phyloP scores from a whole-genome alignment of 2,888 invertebrate species.

The Phaedon cochleariae region DNA sequence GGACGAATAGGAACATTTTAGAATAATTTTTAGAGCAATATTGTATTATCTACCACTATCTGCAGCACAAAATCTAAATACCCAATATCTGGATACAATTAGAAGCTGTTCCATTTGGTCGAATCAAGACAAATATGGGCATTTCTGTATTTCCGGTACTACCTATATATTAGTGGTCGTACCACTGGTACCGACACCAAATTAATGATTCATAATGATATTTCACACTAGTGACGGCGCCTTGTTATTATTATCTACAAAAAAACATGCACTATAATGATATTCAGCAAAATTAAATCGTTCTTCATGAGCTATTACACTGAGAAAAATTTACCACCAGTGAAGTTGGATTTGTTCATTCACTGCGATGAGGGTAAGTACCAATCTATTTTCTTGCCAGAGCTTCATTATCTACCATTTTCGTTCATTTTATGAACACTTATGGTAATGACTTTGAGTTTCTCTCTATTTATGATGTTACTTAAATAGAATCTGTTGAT shows the following conservation, averaged over 20 bases:
- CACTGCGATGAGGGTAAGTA: too few relatives aligned
- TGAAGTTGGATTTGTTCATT: not conserved
- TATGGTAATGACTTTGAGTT: too few relatives aligned
- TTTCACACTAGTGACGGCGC: not conserved
- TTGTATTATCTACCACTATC: too few relatives aligned
- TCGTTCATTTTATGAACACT: too few relatives aligned
- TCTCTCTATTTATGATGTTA: too few relatives aligned
- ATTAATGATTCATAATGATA: not conserved
- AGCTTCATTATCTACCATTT: too few relatives aligned
- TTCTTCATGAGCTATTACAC: not conserved
- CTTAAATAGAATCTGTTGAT: too few relatives aligned
- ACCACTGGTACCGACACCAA: too few relatives aligned
- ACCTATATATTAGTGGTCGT: not conserved
- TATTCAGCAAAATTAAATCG: not conserved
- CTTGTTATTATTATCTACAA: not conserved
- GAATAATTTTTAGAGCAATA: too few relatives aligned
- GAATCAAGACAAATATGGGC: not conserved
- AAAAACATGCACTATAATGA: not conserved
- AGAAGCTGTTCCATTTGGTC: not conserved
- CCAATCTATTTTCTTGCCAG: too few relatives aligned
- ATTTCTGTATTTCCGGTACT: not conserved
- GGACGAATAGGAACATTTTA: too few relatives aligned
- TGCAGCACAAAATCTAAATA: too few relatives aligned
- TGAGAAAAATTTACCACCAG: not conserved
- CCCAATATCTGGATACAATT: not conserved